Base-by-base conservation (phyloP, 2,113 vertebrate species). In the Indri indri region DNA sequence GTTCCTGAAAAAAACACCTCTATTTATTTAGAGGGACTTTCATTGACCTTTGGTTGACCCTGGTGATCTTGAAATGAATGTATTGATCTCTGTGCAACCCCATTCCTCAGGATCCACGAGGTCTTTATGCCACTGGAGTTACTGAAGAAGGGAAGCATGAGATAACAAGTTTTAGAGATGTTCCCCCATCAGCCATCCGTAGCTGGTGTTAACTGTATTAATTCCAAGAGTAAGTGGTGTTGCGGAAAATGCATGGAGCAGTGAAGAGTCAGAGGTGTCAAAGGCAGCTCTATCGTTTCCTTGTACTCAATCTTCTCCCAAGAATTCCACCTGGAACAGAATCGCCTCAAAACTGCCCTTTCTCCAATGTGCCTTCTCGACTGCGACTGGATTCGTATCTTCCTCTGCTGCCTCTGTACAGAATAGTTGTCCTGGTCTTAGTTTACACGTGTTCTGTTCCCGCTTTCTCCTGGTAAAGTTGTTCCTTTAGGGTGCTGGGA, bases 41-140 rank as follows among this genome's bases (percentile, higher is more conserved):
- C 52, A 20, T 34, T 89, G 96, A 74, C 93, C 89, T 94, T 94
- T 52, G 34, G 6, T 63, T 45, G 73, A 83, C 47, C 54, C 50
- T 18, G 8, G 11, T 93, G 87, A 97, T 93, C 89, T 87, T 57
- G 84, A 93, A 93, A 95, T 81, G 77, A 74, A 76, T 37, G 34
- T 91, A 66, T 71, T 71, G 93, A 95, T 96, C 57, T 94, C 37
- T 61, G 47, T 22, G 20, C 74, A 71, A 91, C 57, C 73, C 34
- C 30, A 25, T 85, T 90, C 42, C 45, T 83, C 32, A 42, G 27
- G 45, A 83, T 45, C 63, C n/a, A 2, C 1, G 18, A 34, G 32
- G 13, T 90, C 6, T 3, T 85, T 77, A 22, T 30, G 2, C 68
- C 74, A 63, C 37, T 76, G 93, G 45, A 74, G 91, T 87, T 9